Evolutionary conservation across 2,888 invertebrate species (phyloP).

Genomic region (Keiferia lycopersicella): DNA sequence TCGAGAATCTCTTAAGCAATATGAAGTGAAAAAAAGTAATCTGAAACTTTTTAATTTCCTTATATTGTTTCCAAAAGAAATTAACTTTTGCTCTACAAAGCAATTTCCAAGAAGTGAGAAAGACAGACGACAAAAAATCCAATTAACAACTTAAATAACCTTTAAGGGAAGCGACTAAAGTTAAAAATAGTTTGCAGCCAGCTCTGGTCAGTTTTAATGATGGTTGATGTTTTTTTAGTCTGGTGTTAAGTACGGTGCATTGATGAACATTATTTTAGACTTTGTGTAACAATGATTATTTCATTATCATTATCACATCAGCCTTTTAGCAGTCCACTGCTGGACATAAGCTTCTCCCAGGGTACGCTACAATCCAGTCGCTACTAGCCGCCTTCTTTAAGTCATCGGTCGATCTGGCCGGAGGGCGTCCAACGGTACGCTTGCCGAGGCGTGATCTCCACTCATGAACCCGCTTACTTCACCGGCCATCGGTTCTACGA

Average conservation of each 20-base stretch:
- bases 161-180: slow-evolving; percentile 27
- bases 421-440: too few species aligned
- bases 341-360: too few species aligned
- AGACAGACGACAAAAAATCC: slow-evolving; percentile 30
- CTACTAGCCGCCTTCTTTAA: too few species aligned
- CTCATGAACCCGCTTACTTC: too few species aligned
- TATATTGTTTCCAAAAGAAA: slow-evolving; percentile 25
- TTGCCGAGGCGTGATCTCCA: too few species aligned
- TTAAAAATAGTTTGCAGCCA: slow-evolving; percentile 25
- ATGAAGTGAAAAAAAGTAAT: slow-evolving; percentile 16
- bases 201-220: slow-evolving; percentile 14
- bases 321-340: too few species aligned
- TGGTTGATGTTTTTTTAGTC: background rate
- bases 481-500: too few species aligned
- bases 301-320: too few species aligned
- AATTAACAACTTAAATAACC: slow-evolving; percentile 33
- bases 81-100: slow-evolving; percentile 25
- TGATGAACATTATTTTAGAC: background rate
- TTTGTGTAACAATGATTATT: too few species aligned
- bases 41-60: slow-evolving; percentile 15
- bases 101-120: slow-evolving; percentile 22
- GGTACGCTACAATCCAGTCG: too few species aligned
- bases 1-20: background rate
- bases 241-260: background rate
- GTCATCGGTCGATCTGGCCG: too few species aligned